Base-by-base conservation (phyloP, 2,888 invertebrate species). In the Tholera decimalis region DNA sequence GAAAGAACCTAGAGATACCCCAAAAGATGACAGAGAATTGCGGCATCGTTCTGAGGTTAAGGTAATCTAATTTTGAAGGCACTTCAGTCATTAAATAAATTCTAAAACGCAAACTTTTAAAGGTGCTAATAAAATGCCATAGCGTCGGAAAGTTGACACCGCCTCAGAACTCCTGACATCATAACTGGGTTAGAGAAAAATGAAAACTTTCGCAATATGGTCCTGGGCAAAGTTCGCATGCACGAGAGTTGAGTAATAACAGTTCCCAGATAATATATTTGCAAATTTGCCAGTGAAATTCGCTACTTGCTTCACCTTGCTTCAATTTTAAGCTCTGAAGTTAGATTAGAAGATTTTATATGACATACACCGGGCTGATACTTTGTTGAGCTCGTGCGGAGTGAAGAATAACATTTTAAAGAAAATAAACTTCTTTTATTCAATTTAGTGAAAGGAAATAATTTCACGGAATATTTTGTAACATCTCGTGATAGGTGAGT, bases 201-300 rank as follows among this genome's bases (percentile, higher is more conserved):
- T 92, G 89, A 87, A 92, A 94, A 94, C 91, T 94, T 94, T 92
- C 61, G 89, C 91, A 94, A 94, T 93, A 93, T 91, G 89, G 86
- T 83, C 83, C 83, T 83, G 79, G 73, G 72, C 63, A 66, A 88
- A 90, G 87, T 91, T 92, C 84, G 77, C 83, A 88, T 89, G 89
- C 88, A 86, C 84, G 80, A 83, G 86, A 86, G 87, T 85, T 89
- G 84, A 87, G 85, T 89, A 89, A 91, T 88, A 90, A 86, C 86
- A 85, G 80, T 85, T 87, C 79, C 80, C 82, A 81, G 86, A 85
- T 86, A 89, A 88, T 87, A 88, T 89, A 89, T 88, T 89, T 87
- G 86, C 86, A 87, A 89, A 89, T 88, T 88, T 85, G 77, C 83
- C 79, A 70, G 77, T 79, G 77, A 81, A 84, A 83, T 83, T 85